Evolutionary conservation across 2,888 invertebrate genomes (phyloP).

Genomic region (Apodemia duryi): DNA sequence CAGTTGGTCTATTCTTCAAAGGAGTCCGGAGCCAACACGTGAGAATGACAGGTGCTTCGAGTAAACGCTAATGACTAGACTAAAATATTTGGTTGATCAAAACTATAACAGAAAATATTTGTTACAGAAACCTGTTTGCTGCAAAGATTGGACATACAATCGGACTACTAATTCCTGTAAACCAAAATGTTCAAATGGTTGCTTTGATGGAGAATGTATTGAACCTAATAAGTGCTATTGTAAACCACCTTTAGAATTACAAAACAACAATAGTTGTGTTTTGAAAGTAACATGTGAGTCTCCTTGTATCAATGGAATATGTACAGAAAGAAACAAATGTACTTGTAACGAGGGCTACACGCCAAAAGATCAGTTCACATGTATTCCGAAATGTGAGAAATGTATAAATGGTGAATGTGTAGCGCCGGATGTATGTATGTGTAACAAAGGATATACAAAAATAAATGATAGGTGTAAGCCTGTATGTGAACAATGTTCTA

Average conservation of each 20-base stretch:
- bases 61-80: no score
- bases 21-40: no score
- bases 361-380: slow-evolving; percentile 25
- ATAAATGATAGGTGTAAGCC: slow-evolving; percentile 26
- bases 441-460: slow-evolving; percentile 34
- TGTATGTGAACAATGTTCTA: slow-evolving; percentile 38
- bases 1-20: no score
- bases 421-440: slow-evolving; percentile 50
- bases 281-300: slow-evolving; percentile 51
- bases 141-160: slow-evolving; percentile 26
- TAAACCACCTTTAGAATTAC: slow-evolving; percentile 34
- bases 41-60: no score
- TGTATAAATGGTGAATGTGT: slow-evolving; percentile 55
- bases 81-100: no score
- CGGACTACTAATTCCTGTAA: slow-evolving; percentile 30
- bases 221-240: slow-evolving; percentile 47
- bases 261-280: slow-evolving; percentile 32
- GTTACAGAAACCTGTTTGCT: slow-evolving; percentile 24
- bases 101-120: neutral
- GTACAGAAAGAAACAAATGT: slow-evolving; percentile 48
- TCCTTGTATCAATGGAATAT: slow-evolving; percentile 48
- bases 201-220: slow-evolving; percentile 47
- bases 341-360: slow-evolving; percentile 44
- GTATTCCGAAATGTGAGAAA: slow-evolving; percentile 34
- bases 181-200: slow-evolving; percentile 39